phyloP scores from a whole-genome alignment of 2,797 vertebrate species.

The Momotus momota region DNA sequence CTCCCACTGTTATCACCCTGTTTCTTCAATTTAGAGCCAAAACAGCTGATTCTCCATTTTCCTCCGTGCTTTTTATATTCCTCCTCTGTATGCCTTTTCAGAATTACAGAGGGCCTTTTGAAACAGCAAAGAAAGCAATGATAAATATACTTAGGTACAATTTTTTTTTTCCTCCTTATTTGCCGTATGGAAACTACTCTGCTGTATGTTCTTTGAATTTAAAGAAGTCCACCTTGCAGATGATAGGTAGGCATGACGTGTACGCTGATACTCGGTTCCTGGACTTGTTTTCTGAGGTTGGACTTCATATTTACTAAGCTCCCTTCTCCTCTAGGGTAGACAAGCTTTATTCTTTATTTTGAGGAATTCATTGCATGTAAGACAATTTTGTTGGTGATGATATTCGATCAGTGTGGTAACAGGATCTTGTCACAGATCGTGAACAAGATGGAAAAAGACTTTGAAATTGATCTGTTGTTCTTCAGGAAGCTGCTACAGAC shows the following conservation, averaged over 20 bases:
- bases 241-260: not conserved
- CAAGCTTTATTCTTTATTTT: not conserved
- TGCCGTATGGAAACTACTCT: not conserved
- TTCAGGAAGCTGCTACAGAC: not conserved
- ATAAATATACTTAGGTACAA: not conserved
- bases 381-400: not conserved
- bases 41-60: not conserved
- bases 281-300: not conserved
- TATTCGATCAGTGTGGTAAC: not conserved
- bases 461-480: not conserved
- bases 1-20: not conserved
- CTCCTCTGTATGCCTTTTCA: not conserved
- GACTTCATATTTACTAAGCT: not conserved
- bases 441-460: not conserved
- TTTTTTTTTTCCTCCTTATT: not conserved
- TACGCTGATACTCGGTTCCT: not conserved
- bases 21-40: not conserved
- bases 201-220: not conserved
- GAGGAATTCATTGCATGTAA: not conserved
- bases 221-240: not conserved
- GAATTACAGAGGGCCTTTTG: not conserved
- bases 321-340: not conserved
- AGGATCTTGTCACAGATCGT: not conserved
- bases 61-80: not conserved
- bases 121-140: not conserved